Evolutionary conservation across 2,113 vertebrate species (phyloP).

Genomic region (Brachionichthys hirsutus): DNA sequence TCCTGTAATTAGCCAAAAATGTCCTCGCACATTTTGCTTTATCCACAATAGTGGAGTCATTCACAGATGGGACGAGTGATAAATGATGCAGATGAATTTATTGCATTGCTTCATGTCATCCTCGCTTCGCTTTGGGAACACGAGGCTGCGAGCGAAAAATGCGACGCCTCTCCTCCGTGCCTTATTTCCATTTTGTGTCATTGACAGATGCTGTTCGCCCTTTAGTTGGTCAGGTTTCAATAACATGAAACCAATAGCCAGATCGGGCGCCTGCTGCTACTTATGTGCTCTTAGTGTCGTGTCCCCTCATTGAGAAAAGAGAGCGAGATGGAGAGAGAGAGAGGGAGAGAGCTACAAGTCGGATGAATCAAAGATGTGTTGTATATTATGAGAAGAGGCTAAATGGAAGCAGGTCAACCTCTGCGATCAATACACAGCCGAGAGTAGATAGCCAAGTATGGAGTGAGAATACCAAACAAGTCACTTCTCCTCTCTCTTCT

Average conservation of each 20-base stretch:
- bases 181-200: constrained; percentile 61
- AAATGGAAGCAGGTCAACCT: constrained; percentile 69
- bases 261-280: constrained; percentile 60
- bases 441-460: constrained; percentile 50
- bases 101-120: constrained; percentile 50
- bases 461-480: constrained; percentile 64
- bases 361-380: constrained; percentile 67
- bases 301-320: constrained; percentile 57
- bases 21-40: constrained; percentile 57
- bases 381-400: constrained; percentile 71
- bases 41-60: constrained; percentile 45
- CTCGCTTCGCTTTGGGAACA: constrained; percentile 20
- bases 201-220: constrained; percentile 61
- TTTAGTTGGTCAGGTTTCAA: constrained; percentile 71
- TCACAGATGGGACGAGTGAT: constrained; percentile 51
- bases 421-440: constrained; percentile 66
- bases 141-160: constrained; percentile 17
- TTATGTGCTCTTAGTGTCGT: constrained; percentile 52
- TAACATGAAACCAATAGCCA: constrained; percentile 65
- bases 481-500: constrained; percentile 12
- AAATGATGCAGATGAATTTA: constrained; percentile 53
- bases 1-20: constrained; percentile 54
- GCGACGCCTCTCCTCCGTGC: constrained; percentile 4
- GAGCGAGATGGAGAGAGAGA: constrained; percentile 28
- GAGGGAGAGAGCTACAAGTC: constrained; percentile 20